Percentiles rank a stretch among this genome's conserved stretches.
Conservation (phyloP, 2,888 invertebrate genomes). For the Petrophora chlorosata region DNA sequence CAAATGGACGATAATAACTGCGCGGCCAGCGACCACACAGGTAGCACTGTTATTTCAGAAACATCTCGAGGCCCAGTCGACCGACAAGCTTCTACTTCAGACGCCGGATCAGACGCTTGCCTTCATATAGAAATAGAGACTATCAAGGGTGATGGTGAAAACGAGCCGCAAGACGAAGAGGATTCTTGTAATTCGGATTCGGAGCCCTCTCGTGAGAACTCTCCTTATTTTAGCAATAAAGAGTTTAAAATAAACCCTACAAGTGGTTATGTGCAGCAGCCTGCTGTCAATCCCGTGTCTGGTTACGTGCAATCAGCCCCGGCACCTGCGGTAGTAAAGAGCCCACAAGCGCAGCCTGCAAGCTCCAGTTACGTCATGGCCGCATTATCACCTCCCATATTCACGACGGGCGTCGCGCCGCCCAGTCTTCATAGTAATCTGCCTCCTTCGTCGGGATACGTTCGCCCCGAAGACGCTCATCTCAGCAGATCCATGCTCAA, state of each 20-base stretch:
- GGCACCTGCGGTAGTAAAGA: constrained; percentile 46
- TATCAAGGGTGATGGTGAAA: constrained; percentile 48
- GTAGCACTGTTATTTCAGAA: constrained; percentile 77
- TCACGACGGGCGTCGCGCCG: constrained; percentile 62
- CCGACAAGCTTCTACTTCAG: constrained; percentile 70
- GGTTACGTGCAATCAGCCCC: constrained; percentile 65
- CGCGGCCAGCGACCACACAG: constrained; percentile 73
- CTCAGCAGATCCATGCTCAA: constrained; percentile 58
- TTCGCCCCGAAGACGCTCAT: constrained; percentile 67
- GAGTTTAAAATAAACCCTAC: constrained; percentile 63
- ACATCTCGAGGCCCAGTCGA: constrained; percentile 63
- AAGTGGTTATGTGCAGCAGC: constrained; percentile 63
- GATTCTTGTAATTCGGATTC: constrained; percentile 58
- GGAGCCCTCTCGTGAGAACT: constrained; percentile 58
- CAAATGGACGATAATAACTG: constrained; percentile 67
- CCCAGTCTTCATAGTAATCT: constrained; percentile 48
- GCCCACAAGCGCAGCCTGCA: constrained; percentile 52
- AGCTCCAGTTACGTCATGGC: constrained; percentile 78
- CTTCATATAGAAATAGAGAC: constrained; percentile 65
- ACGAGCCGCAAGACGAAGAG: constrained; percentile 47
- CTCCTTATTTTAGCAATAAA: constrained; percentile 64
- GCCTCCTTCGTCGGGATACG: constrained; percentile 68
- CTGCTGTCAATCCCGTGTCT: constrained; percentile 49
- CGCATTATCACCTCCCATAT: constrained; percentile 67
- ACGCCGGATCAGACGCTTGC: constrained; percentile 72